These are phyloP conservation scores for Meiosimyza platycephala DNA, from an alignment of 2,888 invertebrate species.

Conservation along the genomic window DNA sequence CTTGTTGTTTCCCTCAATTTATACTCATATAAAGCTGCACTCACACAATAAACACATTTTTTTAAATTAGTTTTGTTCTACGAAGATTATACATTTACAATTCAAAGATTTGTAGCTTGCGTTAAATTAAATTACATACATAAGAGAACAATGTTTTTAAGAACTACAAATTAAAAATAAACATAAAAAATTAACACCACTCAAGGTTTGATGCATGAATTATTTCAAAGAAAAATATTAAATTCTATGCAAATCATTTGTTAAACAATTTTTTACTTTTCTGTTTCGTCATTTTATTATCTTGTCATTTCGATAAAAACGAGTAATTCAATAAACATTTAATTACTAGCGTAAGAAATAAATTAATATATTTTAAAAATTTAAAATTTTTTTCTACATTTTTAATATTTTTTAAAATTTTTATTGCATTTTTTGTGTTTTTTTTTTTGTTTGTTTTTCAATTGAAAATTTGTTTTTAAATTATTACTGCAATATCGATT, in stretches of 20 bases:
- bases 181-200: background rate
- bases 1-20: background rate
- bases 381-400: constrained; percentile 21
- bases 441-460: background rate
- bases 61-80: background rate
- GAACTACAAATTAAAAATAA: background rate
- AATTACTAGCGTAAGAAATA: constrained; percentile 7
- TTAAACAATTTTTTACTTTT: background rate
- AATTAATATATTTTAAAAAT: constrained; percentile 15
- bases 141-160: background rate
- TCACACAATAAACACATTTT: constrained; percentile 5
- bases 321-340: constrained; percentile 4
- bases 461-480: background rate
- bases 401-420: constrained; percentile 6
- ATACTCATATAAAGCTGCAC: constrained; percentile 16
- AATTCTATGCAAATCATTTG: constrained; percentile 27
- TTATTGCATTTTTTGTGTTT: constrained; percentile 1
- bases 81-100: background rate
- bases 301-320: background rate
- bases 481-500: background rate
- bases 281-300: too few species aligned
- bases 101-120: constrained; percentile 11
- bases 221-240: constrained; percentile 26
- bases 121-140: background rate
- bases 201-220: constrained; percentile 5